Percentiles rank a stretch among this genome's conserved stretches.
Evolutionary conservation across 1,140 invertebrate species (phyloP).

Genomic region (Pollicipes pollicipes): DNA sequence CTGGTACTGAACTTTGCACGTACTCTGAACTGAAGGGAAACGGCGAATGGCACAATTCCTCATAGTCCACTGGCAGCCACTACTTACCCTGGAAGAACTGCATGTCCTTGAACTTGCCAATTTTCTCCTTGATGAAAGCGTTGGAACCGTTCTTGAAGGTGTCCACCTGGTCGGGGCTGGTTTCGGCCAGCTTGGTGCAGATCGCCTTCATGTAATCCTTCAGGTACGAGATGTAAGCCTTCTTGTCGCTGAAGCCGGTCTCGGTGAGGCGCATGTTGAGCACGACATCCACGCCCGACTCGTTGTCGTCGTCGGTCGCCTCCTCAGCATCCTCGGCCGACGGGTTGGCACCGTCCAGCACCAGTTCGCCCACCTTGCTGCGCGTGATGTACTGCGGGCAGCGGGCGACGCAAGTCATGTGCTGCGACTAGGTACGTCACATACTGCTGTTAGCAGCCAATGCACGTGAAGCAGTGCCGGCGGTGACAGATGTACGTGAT

Average conservation of each 20-base stretch:
- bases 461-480: too few species aligned
- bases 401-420: background rate
- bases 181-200: conserved; percentile 25
- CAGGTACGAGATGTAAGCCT: conserved; percentile 70
- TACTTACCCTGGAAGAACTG: conserved; percentile 70
- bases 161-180: background rate
- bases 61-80: too few species aligned
- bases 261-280: conserved; percentile 77
- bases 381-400: conserved; percentile 45
- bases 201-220: conserved; percentile 94
- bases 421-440: too few species aligned
- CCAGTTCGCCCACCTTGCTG: conserved; percentile 51
- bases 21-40: too few species aligned
- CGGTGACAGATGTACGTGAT: too few species aligned
- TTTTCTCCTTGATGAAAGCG: conserved; percentile 85
- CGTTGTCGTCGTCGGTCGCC: conserved; percentile 42
- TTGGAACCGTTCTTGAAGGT: conserved; percentile 78
- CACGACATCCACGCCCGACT: conserved; percentile 79
- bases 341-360: conserved; percentile 71
- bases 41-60: too few species aligned
- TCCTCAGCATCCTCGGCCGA: conserved; percentile 60
- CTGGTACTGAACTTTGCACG: too few species aligned
- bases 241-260: conserved; percentile 39
- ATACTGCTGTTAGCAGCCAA: too few species aligned
- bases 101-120: conserved; percentile 76